Evolutionary conservation across 2,797 vertebrate species (phyloP).

Genomic region (Micromesistius poutassou): DNA sequence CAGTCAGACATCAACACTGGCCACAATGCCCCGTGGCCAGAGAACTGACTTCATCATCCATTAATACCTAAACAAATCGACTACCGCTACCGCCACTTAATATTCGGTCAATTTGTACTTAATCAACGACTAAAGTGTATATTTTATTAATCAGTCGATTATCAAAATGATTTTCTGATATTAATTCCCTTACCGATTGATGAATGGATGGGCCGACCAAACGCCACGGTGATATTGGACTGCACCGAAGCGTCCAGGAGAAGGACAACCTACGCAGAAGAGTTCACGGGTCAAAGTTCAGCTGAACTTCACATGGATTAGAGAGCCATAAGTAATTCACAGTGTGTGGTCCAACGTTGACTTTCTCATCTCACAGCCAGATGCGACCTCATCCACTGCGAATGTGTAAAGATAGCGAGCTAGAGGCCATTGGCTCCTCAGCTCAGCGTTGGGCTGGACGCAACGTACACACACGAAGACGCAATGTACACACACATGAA

Average conservation of each 20-base stretch:
- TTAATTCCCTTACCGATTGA: background rate
- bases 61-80: background rate
- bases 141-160: background rate
- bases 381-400: background rate
- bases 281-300: background rate
- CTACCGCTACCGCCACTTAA: background rate
- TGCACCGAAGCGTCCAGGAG: background rate
- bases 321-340: no score
- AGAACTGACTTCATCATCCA: background rate
- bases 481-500: no score
- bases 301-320: background rate
- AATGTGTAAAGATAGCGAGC: background rate
- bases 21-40: background rate
- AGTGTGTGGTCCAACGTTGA: background rate
- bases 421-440: background rate
- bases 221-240: background rate
- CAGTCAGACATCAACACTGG: background rate
- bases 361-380: background rate
- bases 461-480: no score
- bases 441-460: background rate
- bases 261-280: background rate
- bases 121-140: background rate
- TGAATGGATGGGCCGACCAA: background rate
- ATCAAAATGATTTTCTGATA: background rate
- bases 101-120: background rate